phyloP scores from a whole-genome alignment of 2,888 invertebrate species.

The Diabrotica balteata region DNA sequence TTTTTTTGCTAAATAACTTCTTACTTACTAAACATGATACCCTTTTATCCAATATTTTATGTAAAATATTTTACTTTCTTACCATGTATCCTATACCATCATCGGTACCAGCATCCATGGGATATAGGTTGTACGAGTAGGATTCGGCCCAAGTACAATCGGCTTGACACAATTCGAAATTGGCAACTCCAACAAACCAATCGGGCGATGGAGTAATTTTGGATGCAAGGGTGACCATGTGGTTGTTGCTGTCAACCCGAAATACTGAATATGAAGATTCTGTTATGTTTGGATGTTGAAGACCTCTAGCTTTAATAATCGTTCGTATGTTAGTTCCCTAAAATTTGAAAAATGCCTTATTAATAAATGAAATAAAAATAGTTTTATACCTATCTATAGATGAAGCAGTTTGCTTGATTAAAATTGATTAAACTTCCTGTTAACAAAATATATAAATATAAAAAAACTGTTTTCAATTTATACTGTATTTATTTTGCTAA shows the following conservation, averaged over 20 bases:
- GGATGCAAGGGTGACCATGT: slow-evolving; percentile 89
- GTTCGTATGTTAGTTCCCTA: slow-evolving; percentile 82
- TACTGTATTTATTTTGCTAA: no score
- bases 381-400: no score
- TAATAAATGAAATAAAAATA: background rate
- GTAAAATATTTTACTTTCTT: slow-evolving; percentile 41
- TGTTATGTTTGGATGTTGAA: slow-evolving; percentile 84
- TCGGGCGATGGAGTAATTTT: slow-evolving; percentile 96
- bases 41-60: background rate
- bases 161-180: slow-evolving; percentile 82
- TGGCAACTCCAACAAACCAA: slow-evolving; percentile 93
- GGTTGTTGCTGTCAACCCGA: slow-evolving; percentile 86
- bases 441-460: no score
- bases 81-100: slow-evolving; percentile 84
- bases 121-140: slow-evolving; percentile 83
- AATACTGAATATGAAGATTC: slow-evolving; percentile 85
- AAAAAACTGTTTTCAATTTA: no score
- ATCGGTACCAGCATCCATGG: slow-evolving; percentile 94
- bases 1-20: no score
- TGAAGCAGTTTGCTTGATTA: no score
- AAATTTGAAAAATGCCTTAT: slow-evolving; percentile 5
- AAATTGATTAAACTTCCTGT: no score
- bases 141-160: slow-evolving; percentile 89
- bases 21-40: no score
- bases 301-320: slow-evolving; percentile 90